These are phyloP conservation scores for Conops quadrifasciatus DNA, from an alignment of 2,888 invertebrate species.

Conservation along the genomic window DNA sequence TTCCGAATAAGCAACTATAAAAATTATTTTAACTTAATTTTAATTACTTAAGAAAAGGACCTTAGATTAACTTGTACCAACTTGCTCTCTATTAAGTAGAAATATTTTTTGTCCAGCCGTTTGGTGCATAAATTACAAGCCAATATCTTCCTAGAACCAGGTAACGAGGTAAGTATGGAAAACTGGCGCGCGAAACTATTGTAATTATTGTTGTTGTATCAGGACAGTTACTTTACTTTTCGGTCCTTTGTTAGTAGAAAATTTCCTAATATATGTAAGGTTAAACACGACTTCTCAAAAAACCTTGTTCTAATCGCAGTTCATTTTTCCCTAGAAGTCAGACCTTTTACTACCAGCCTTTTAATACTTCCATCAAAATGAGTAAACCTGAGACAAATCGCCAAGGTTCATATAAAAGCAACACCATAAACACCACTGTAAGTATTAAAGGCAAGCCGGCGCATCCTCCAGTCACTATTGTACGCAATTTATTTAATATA, in stretches of 20 bases:
- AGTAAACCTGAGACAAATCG: slow-evolving; percentile 66
- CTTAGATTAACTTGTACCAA: too few relatives aligned
- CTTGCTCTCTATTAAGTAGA: too few relatives aligned
- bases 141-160: too few relatives aligned
- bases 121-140: too few relatives aligned
- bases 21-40: too few relatives aligned
- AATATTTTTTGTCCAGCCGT: too few relatives aligned
- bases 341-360: not conserved
- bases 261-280: not conserved
- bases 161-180: too few relatives aligned
- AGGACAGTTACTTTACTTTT: slow-evolving; percentile 11
- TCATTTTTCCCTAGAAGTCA: not conserved
- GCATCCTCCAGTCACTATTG: not conserved
- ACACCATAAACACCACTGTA: slow-evolving; percentile 79
- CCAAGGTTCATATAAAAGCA: slow-evolving; percentile 80
- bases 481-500: not conserved
- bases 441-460: slow-evolving; percentile 48
- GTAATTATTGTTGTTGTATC: not conserved
- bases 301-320: not conserved
- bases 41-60: too few relatives aligned
- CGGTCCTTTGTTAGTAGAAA: too few relatives aligned
- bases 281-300: slow-evolving; percentile 12
- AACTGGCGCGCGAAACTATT: not conserved
- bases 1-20: too few relatives aligned
- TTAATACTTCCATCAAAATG: slow-evolving; percentile 42